Evolutionary conservation across 2,888 invertebrate genomes (phyloP), one percentile per base, ranked within the genome.

Genomic region (Cephonodes hylas): DNA sequence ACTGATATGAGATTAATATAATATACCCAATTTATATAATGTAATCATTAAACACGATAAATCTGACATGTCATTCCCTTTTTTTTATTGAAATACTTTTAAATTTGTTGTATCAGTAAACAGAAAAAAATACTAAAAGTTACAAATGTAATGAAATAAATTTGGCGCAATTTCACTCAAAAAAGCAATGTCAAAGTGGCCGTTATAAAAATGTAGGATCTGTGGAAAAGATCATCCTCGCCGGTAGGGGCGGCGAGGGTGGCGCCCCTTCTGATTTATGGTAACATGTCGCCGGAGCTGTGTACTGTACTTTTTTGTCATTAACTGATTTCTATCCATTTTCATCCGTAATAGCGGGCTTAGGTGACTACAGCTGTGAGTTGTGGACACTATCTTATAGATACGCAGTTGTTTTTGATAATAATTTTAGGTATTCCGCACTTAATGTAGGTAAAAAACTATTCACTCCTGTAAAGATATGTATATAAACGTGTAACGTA

Each of bases 151-250:
- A 46, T 6, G 8, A 46, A 31, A 18, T 34, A 13, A 27, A 23
- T 45, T 59, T 20, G 23, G 4, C 4, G 5, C 25, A 23, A 53
- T 53, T 53, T 53, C 80, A 78, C 74, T 74, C 76, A 78, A 81
- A 82, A 84, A 81, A 74, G 72, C 75, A 72, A 73, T 75, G 74
- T 83, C 82, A 80, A 86, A 83, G 81, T 80, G 80, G 77, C 83
- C 84, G 88, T 90, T 91, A 91, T 91, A 93, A 92, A 93, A 92
- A 91, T 91, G 89, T 90, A 84, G 89, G 89, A 89, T 88, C 88
- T 83, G 77, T 86, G 84, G 85, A 88, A 89, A 89, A 92, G 92
- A 92, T 92, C 91, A 92, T 90, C 89, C 89, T 83, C 80, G 71
- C 75, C 79, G 73, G 71, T 67, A 68, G 69, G 69, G 76, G 71